Base-by-base conservation (phyloP, 2,888 invertebrate species). In the Chironomus riparius region DNA sequence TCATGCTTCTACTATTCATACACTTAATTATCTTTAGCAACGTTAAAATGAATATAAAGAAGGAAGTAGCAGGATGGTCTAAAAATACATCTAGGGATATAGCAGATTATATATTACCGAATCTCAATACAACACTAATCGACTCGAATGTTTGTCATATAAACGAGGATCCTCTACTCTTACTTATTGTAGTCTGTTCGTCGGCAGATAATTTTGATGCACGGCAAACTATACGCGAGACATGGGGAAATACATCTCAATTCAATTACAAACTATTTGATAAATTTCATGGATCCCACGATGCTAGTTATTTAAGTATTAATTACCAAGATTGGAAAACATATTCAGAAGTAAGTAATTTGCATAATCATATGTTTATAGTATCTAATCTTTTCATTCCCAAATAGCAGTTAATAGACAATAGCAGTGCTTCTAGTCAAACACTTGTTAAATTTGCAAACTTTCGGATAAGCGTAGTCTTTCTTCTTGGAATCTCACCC, bases 121-220 rank as follows among this genome's bases (percentile, higher is more conserved):
- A 88, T 77, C 90, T 89, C 79, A 86, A 89, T 12, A 92, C 92
- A 0, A 86, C 88, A 4, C 82, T 91, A 77, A 86, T 91, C 79
- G 87, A 86, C 77, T 84, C 83, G 50, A 82, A 86, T 77, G 80
- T 89, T 56, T 92, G 91, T 80, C 50, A 21, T 13, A 47, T 22
- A 7, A n/a, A 7, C 15, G 15, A 22, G 5, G 48, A 48, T 12
- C 18, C 21, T 5, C 80, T 89, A 1, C 89, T 90, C 80, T 82
- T 93, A 22, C 83, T 94, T 5, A 89, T 94, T 77, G 87, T 93
- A 22, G 90, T 94, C 0, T 91, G 91, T 80, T 92, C 94, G 0
- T 87, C 91, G 0, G 89, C 92, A 0, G 82, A 83, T 0, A 90
- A 94, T 82, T 87, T 89, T 78, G 87, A 88, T 47, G 86, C 88